phyloP scores from a whole-genome alignment of 2,888 invertebrate species.

The Baccha elongata region DNA sequence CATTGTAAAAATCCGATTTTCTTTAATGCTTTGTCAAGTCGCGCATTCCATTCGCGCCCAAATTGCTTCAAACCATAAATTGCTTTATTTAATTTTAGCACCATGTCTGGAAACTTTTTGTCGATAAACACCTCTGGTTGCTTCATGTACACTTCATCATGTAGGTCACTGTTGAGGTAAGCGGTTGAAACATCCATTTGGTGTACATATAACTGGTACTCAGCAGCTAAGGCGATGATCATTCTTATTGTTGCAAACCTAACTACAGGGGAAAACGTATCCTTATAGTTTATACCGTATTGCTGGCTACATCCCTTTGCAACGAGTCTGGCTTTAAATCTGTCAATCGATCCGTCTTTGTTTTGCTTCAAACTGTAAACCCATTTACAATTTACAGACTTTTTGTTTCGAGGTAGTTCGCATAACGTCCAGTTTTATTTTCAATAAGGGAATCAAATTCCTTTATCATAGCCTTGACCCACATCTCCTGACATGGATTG shows the following conservation, averaged over 20 bases:
- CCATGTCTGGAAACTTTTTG: constrained; percentile 9
- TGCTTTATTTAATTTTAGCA: constrained; percentile 60
- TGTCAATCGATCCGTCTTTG: constrained; percentile 2
- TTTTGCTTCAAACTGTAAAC: constrained; percentile 16
- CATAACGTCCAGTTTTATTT: constrained; percentile 4
- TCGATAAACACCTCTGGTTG: constrained; percentile 30
- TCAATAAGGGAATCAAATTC: not conserved
- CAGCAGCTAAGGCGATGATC: constrained; percentile 59
- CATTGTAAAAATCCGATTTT: constrained; percentile 27
- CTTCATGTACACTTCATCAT: constrained; percentile 50
- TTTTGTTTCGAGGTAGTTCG: not conserved
- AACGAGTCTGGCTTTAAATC: constrained; percentile 32
- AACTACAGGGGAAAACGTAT: constrained; percentile 72
- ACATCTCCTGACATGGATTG: not conserved
- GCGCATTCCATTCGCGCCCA: constrained; percentile 57
- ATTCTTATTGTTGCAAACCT: constrained; percentile 55
- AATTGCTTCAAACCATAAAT: constrained; percentile 72
- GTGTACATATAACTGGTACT: constrained; percentile 41
- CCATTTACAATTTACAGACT: not conserved
- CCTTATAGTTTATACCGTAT: constrained; percentile 65
- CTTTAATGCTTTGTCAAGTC: constrained; percentile 25
- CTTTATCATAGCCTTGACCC: not conserved
- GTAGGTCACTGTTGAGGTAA: constrained; percentile 40
- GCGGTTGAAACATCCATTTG: constrained; percentile 48
- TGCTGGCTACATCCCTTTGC: constrained; percentile 60